Evolutionary conservation across 2,888 invertebrate genomes (phyloP), one percentile per base, ranked within the genome.

Genomic region (Matsumyia berberina): DNA sequence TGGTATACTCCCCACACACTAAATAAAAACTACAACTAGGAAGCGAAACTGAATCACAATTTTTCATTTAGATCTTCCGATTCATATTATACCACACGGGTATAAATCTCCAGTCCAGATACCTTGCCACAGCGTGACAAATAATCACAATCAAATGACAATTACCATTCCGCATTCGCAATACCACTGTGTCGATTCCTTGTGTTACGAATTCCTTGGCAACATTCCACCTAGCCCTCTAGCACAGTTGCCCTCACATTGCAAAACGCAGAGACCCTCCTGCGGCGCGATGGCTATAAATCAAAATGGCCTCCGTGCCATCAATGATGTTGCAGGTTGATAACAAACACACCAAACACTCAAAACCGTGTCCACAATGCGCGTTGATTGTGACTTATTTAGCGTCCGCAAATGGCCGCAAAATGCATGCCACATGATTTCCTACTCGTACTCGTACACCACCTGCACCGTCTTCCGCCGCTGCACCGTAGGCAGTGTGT

Each of bases 311-410:
- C 85, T 85, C 85, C 46, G 58, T 64, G 64, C 69, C 79, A 74
- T 79, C 79, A 70, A 64, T 67, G 64, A 79, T 74, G 79, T 79
- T 79, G 69, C 74, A 67, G 55, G 62, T 64, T 70, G 80, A 79
- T 79, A 70, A 66, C 58, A 72, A 79, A 79, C 78, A 83, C 73
- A 85, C 69, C 51, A 85, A 79, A 58, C 58, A 66, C 72, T 73
- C 78, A 57, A 53, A 73, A 70, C 69, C 24, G 17, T 69, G 73
- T 74, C 73, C 85, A 80, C 73, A 85, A 85, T 79, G 69, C 74
- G 79, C 85, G 80, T 70, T 85, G 74, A 85, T 80, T 85, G 85
- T 85, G 85, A 85, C 85, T 80, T 80, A 80, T 85, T 80, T 76
- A 80, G 39, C 60, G 39, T 70, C 60, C 80, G 80, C 64, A 74